Conservation (phyloP, 2,888 invertebrate genomes). For the Bombylius discolor region DNA sequence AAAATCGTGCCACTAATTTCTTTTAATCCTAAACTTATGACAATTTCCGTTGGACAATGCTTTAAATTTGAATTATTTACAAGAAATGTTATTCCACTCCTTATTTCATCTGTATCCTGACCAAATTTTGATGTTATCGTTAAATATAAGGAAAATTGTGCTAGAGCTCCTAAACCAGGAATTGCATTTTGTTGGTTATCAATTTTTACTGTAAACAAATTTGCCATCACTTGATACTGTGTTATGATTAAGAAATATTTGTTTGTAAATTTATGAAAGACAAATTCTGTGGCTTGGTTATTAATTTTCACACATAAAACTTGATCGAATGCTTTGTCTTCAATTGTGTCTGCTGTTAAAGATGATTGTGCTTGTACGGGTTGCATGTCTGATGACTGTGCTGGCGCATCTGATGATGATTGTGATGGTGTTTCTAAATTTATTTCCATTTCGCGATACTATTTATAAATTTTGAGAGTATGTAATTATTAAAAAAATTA, state of each 20-base stretch:
- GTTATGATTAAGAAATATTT: constrained; percentile 30
- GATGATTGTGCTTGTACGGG: no score
- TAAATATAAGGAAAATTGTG: constrained; percentile 11
- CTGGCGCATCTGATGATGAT: no score
- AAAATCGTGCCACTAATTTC: constrained; percentile 22
- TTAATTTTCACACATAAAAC: constrained; percentile 24
- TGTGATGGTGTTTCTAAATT: no score
- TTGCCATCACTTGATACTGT: constrained; percentile 28
- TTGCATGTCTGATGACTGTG: no score
- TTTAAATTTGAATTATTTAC: constrained; percentile 26
- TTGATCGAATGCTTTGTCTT: constrained; percentile 21
- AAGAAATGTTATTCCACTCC: constrained; percentile 28
- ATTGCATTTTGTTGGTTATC: constrained; percentile 15
- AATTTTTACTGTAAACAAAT: constrained; percentile 26
- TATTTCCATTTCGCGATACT: no score
- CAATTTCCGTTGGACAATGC: constrained; percentile 24
- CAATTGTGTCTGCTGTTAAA: no score
- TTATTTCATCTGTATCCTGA: constrained; percentile 25
- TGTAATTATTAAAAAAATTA: no score
- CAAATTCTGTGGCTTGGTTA: constrained; percentile 26
- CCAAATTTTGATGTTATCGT: constrained; percentile 28
- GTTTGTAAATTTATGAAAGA: constrained; percentile 27
- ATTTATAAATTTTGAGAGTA: no score
- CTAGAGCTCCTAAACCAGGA: not conserved
- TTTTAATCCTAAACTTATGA: constrained; percentile 27